Conservation (phyloP, 2,888 invertebrate genomes). For the Micoletzkya japonica region DNA sequence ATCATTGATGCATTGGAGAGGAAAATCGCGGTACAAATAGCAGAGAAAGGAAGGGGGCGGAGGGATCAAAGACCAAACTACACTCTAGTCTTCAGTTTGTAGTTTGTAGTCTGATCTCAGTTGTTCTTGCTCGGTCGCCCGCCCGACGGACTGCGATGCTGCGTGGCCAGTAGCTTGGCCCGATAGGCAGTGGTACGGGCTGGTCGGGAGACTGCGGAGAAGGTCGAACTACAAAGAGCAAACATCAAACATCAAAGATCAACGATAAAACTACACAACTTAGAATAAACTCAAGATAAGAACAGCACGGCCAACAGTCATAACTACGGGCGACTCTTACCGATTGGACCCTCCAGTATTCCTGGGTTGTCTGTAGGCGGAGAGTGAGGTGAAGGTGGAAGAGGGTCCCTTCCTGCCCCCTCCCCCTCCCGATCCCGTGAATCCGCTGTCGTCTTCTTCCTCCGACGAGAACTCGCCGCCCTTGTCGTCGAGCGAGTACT, state of each 20-base stretch:
- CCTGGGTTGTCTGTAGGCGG: slow-evolving; percentile 21
- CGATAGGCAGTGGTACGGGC: slow-evolving; percentile 20
- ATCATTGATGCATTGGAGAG: too few species aligned
- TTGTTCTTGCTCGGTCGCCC: slow-evolving; percentile 27
- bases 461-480: slow-evolving; percentile 19
- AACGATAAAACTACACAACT: neutral
- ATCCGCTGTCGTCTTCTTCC: slow-evolving; percentile 14
- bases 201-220: slow-evolving; percentile 10
- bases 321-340: neutral
- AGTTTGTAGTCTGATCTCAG: too few species aligned
- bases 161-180: slow-evolving; percentile 14
- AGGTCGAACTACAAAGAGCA: neutral
- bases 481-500: slow-evolving; percentile 49
- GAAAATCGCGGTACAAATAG: too few species aligned
- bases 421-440: slow-evolving; percentile 16
- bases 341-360: slow-evolving; percentile 7
- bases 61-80: too few species aligned
- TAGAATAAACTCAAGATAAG: neutral
- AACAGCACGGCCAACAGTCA: neutral
- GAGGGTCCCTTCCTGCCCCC: slow-evolving; percentile 8
- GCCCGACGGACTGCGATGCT: slow-evolving; percentile 28
- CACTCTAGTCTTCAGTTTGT: too few species aligned
- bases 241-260: too few species aligned
- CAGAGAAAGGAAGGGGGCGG: too few species aligned
- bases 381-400: slow-evolving; percentile 20